Evolutionary conservation across 2,888 invertebrate species (phyloP), one percentile per base, ranked within the genome.

Genomic region (Drosophila hamatofila): DNA sequence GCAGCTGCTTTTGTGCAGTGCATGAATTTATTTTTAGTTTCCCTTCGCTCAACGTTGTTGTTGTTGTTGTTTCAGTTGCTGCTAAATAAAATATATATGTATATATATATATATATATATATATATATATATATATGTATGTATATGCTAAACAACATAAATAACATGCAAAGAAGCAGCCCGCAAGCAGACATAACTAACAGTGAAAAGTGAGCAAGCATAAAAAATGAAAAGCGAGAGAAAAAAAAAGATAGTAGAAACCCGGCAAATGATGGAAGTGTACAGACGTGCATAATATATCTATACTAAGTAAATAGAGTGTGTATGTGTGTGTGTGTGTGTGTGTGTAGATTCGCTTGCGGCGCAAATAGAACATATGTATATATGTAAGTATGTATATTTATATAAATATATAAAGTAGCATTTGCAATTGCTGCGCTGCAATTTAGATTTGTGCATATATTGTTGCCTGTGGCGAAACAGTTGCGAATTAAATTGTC

Each of bases 131-230:
- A 18, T 12, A 42, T 75, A 68, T 42, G 14, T 33, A 81, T 75
- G 2, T 55, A 41, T 55, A 39, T 77, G 81, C 74, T 77, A 83
- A 86, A 75, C 61, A 81, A 72, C 83, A 77, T 82, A 84, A 84
- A 89, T 87, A 84, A 88, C 70, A 71, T 71, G 72, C 63, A 82
- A 83, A 81, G 82, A 74, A 82, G 77, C 54, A 76, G 80, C 85
- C 85, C 77, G 80, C 89, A 75, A 82, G 77, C 88, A 82, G 72
- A 84, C 80, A 84, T 84, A 87, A 89, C 89, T 82, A 89, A 79
- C 86, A 72, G 77, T 84, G 83, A 80, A 83, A 88, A 85, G 86
- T 80, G 79, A 75, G 75, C 72, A 81, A 59, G 48, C 48, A 71
- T 69, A 77, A 80, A 81, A 88, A 85, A 85, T 78, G 48, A 54